Evolutionary conservation across 2,113 vertebrate species (phyloP).

Genomic region (Oryzias javanicus): DNA sequence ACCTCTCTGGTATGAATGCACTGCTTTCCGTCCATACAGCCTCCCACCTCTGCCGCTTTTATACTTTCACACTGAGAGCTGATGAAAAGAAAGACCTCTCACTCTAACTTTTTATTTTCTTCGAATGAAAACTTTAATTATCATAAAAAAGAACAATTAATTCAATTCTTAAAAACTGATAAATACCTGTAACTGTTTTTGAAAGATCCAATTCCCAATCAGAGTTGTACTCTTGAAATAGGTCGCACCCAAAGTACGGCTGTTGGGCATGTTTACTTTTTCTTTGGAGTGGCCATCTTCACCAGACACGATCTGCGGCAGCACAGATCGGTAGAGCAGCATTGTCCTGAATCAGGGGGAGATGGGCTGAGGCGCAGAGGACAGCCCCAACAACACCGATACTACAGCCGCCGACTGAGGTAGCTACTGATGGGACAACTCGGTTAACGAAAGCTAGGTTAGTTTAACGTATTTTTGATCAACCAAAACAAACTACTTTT

Average conservation of each 20-base stretch:
- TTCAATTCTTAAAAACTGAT: too few species aligned
- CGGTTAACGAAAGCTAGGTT: constrained; percentile 24
- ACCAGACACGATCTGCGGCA: constrained; percentile 13
- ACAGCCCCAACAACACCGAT: constrained; percentile 21
- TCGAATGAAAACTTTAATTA: background rate
- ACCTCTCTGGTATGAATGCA: background rate
- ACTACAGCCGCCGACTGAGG: background rate
- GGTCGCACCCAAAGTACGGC: too few species aligned
- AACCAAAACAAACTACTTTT: too few species aligned
- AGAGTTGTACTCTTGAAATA: too few species aligned
- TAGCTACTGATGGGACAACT: constrained; percentile 11
- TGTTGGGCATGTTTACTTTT: background rate
- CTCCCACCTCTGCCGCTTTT: background rate
- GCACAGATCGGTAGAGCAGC: constrained; percentile 1
- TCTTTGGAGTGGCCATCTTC: constrained; percentile 29
- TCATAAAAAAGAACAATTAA: background rate
- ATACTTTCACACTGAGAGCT: background rate
- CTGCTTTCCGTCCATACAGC: constrained; percentile 2
- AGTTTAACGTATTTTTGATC: background rate
- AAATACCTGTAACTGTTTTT: too few species aligned
- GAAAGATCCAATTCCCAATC: too few species aligned
- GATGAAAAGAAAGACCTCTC: background rate
- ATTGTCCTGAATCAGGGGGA: constrained; percentile 35
- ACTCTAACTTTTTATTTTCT: constrained; percentile 22
- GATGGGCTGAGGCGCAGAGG: constrained; percentile 58